These are phyloP conservation scores for Marmota flaviventris DNA, from an alignment of 2,113 vertebrate genomes.

Conservation along the genomic window DNA sequence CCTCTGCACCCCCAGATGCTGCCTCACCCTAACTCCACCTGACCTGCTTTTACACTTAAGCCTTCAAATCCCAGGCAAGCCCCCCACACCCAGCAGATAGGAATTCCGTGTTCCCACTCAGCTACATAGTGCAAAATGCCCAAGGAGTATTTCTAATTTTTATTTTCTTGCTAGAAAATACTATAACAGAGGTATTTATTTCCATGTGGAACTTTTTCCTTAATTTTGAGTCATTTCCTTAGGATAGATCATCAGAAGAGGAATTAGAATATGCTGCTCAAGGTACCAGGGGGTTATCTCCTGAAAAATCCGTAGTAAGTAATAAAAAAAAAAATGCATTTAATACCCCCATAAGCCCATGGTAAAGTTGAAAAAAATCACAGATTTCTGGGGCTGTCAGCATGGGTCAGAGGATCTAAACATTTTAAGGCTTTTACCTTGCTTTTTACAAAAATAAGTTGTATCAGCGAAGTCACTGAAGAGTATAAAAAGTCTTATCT, in stretches of 20 bases:
- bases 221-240: not conserved
- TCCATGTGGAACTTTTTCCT: not conserved
- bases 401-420: not conserved
- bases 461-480: not conserved
- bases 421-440: not conserved
- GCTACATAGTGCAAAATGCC: fast-evolving
- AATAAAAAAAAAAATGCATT: not conserved
- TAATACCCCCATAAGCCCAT: not conserved
- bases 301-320: not conserved
- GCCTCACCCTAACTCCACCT: not conserved
- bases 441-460: not conserved
- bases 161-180: not conserved
- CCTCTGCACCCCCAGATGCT: not conserved
- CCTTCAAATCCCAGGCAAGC: not conserved
- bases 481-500: not conserved
- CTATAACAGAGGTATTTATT: not conserved
- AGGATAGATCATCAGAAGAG: not conserved
- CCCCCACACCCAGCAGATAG: not conserved
- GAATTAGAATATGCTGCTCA: not conserved
- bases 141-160: fast-evolving
- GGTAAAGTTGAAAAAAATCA: not conserved
- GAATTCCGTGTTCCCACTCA: not conserved
- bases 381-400: not conserved
- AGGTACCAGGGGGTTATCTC: not conserved
- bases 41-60: not conserved